Base-by-base conservation (phyloP, 2,797 vertebrate species). In the Rhinogobio ventralis region DNA sequence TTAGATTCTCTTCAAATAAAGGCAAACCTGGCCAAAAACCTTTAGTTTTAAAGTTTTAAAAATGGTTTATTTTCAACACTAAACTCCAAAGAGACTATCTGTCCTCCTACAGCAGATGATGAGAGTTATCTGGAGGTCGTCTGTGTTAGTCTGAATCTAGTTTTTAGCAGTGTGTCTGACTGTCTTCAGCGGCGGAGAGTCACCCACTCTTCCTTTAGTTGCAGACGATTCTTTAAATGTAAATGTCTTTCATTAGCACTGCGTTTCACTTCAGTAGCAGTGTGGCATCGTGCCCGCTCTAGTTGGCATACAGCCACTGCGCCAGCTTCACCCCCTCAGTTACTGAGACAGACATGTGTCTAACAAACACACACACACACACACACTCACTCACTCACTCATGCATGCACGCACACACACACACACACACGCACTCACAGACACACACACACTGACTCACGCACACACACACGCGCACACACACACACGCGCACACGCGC, bases 261-360 rank as follows among this genome's bases (percentile, higher is more conserved):
- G 20, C 19, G 36, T 74, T 81, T 60, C 55, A 72, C 55, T 86
- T 73, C 79, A 76, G 73, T 13, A 84, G 73, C 55, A 13, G 19
- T 76, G 33, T 85, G 87, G 87, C 83, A 88, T 45, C 8, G 19
- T 51, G 75, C 81, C 86, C 25, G 75, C 78, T 87, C 87, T 82
- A 84, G 86, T 72, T 90, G 89, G 89, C 86, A 86, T 33, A 30
- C 9, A 17, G 86, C 87, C 89, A 88, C 46, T 72, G 68, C 53
- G 45, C 83, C 81, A 86, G 62, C 73, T 71, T 86, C 49, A 42
- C 4, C 23, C 39, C 39, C 39, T 39, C 67, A 42, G 17, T 20
- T 19, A 68, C 66, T 36, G 9, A 11, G 17, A 86, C 79, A 72
- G 72, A 53, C 67, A 69, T 1, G 46, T 49, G 46, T 49, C 83